Base-by-base conservation (phyloP, 2,888 invertebrate genomes). In the Chymomyza caudatula region DNA sequence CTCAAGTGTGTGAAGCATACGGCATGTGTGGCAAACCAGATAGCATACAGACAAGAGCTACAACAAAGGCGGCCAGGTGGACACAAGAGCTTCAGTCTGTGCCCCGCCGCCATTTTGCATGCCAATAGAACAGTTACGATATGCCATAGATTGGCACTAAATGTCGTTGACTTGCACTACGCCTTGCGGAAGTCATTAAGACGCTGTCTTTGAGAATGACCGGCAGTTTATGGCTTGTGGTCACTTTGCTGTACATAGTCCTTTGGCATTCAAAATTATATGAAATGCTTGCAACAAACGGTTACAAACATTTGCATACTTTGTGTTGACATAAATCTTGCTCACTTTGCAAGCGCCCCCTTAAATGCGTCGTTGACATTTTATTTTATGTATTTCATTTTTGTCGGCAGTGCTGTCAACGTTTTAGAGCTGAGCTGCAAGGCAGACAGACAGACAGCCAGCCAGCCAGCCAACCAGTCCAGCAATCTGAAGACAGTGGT, bases 321-420 rank as follows among this genome's bases (percentile, higher is more conserved):
- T 71, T 84, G 77, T 69, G 79, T 77, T 71, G 69, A 81, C 83
- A 81, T 85, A 85, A 85, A 81, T 85, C 80, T 79, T 75, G 80
- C 71, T 82, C 83, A 77, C 65, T 80, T 85, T 85, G 66, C 78
- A 70, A 78, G 64, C 69, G 70, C 25, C 58, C 49, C 63, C 69
- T 60, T 77, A 74, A 82, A 85, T 85, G 73, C 85, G 74, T 69
- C 79, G 85, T 76, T 80, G 80, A 80, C 80, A 85, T 80, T 78
- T 85, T 82, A 82, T 82, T 85, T 82, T 78, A 66, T 59, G 56
- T 62, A 64, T 80, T 76, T 77, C 73, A 72, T 72, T 65, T 58
- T 52, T 63, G 37, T 80, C 74, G 65, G 67, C 55, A 65, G 2
- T 51, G 51, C 13, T 25, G 53, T 23, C n/a, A 15, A 53, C 23